A percentile compares a stretch with the other conserved stretches of the same genome.
Conservation (phyloP, 2,113 vertebrate species). For the Mesoclemmys tuberculata region DNA sequence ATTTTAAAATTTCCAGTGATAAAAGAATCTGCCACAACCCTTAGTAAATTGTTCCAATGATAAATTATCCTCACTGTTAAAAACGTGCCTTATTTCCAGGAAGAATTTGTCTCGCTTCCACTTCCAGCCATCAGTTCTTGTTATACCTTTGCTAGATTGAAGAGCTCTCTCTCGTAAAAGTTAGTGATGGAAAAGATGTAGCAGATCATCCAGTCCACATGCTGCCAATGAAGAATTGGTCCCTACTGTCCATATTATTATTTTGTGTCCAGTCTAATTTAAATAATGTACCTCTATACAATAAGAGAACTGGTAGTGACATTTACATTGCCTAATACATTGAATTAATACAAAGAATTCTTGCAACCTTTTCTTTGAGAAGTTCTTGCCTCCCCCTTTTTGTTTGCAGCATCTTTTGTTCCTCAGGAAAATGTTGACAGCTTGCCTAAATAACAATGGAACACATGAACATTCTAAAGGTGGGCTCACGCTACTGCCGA, state of each 20-base stretch:
- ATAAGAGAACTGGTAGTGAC: background rate
- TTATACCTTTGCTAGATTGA: background rate
- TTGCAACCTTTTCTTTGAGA: background rate
- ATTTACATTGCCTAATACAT: conserved; percentile 8
- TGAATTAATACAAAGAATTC: background rate
- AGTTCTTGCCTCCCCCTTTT: background rate
- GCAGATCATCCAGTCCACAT: background rate
- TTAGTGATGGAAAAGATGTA: background rate
- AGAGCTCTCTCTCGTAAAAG: background rate
- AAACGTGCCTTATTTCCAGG: background rate
- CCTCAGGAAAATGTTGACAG: background rate
- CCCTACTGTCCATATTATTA: background rate
- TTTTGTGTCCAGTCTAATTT: background rate
- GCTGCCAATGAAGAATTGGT: background rate
- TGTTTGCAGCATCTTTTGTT: background rate
- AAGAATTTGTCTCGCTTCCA: background rate
- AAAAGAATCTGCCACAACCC: background rate
- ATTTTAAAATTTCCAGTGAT: background rate
- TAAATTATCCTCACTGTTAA: background rate
- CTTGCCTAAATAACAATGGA: background rate
- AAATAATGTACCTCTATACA: background rate
- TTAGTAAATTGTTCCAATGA: background rate
- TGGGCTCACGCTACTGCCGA: background rate
- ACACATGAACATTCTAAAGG: background rate
- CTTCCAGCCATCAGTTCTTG: background rate